These are phyloP conservation scores for Eriocheir sinensis DNA, from an alignment of 1,140 invertebrate genomes.

Conservation along the genomic window DNA sequence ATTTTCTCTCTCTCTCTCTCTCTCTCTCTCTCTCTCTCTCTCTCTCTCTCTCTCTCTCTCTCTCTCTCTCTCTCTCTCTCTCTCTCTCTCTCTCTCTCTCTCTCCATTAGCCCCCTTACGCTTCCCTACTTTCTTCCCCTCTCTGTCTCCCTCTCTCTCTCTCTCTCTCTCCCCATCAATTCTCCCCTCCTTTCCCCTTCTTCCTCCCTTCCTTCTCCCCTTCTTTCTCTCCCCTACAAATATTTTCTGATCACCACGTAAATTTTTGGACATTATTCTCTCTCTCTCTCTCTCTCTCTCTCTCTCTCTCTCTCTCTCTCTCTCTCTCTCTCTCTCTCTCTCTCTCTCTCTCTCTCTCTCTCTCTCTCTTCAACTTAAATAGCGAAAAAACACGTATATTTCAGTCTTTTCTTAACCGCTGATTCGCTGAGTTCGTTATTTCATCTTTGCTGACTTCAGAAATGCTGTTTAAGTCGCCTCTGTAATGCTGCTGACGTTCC, in stretches of 20 bases:
- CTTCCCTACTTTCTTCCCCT: background rate
- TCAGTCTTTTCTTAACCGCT: too few species aligned
- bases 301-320: background rate
- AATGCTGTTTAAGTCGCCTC: too few species aligned
- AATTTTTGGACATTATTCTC: background rate
- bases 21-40: slow-evolving; percentile 25
- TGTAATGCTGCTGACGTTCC: too few species aligned
- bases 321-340: background rate
- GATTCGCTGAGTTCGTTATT: too few species aligned
- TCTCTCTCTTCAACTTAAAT: too few species aligned
- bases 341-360: slow-evolving; percentile 3
- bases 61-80: slow-evolving; percentile 28
- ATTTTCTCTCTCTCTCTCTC: background rate
- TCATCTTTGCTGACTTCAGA: too few species aligned
- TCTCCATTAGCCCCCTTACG: background rate
- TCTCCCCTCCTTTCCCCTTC: too few species aligned
- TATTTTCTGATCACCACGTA: background rate
- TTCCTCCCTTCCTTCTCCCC: background rate
- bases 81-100: background rate
- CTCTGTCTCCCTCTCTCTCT: too few species aligned
- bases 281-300: background rate
- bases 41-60: background rate
- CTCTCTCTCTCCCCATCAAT: too few species aligned
- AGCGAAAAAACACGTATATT: too few species aligned
- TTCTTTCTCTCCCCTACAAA: background rate